Evolutionary conservation across 1,140 invertebrate genomes (phyloP), one percentile per base, ranked within the genome.

Genomic region (Drosophila bocqueti): DNA sequence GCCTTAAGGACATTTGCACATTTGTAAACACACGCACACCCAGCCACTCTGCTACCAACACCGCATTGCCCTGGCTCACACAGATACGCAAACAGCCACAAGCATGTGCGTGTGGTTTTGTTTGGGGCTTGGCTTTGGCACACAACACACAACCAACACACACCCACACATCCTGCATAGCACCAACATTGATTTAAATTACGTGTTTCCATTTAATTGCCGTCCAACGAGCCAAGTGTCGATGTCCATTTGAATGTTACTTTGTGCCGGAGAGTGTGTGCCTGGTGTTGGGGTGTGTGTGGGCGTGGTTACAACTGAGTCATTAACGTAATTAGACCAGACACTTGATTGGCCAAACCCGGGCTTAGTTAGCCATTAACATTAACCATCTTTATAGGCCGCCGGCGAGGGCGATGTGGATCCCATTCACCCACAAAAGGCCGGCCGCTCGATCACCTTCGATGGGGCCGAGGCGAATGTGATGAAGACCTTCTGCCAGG

Each of bases 151-250:
- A 36, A 13, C 21, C 52, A 16, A 79, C 73, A 87, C 11, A 36
- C 50, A 36, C 34, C 2, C 50, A 34, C 49, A 21, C 52, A 21
- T 2, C 78, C 63, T 57, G 71, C 71, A 81, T 66, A 89, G 82
- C 15, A 60, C 54, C 69, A 73, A 73, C 85, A 90, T 90, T 90
- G 86, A 90, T 90, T 90, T 90, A 90, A 90, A 90, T 90, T 90
- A 90, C 85, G 85, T 90, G 85, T 90, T 90, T 90, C 81, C 81
- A 90, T 90, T 90, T 90, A 90, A 90, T 90, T 90, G 85, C 75
- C 67, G 76, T 63, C 69, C 68, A 54, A 61, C 58, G 62, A 80
- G 77, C 63, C 64, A 72, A 90, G 81, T 84, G 81, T 84, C 81
- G 81, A 81, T 87, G 80, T 72, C 73, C 80, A 77, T 76, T 75